Percentiles rank a stretch among this genome's conserved stretches.
These are phyloP conservation scores for Apocheima hispidaria DNA, from an alignment of 2,888 invertebrate genomes.

Conservation along the genomic window DNA sequence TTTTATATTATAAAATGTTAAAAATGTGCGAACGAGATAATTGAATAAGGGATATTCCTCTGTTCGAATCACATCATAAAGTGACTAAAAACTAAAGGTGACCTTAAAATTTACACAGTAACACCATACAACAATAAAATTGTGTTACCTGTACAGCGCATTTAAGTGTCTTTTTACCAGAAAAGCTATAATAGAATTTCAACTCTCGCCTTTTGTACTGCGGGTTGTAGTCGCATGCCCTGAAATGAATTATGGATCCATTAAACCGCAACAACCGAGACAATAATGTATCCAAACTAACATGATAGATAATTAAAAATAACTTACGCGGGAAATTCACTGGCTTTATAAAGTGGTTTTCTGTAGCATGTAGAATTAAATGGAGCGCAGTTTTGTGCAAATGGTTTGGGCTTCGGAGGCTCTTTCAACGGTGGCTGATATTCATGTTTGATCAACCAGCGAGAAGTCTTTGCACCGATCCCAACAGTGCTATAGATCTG, in stretches of 20 bases:
- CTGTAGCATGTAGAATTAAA: constrained; percentile 76
- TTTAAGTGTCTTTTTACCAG: constrained; percentile 68
- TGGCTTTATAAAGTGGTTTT: constrained; percentile 64
- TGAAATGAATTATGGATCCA: constrained; percentile 45
- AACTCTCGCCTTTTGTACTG: constrained; percentile 68
- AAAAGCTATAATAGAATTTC: constrained; percentile 76
- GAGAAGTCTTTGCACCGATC: constrained; percentile 66
- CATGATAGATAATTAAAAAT: constrained; percentile 11
- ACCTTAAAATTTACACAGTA: not conserved
- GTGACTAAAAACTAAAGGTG: too few relatives aligned
- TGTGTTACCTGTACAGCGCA: constrained; percentile 73
- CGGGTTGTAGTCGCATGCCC: constrained; percentile 77
- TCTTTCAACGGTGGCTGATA: constrained; percentile 75
- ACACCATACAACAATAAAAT: not conserved
- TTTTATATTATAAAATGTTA: too few relatives aligned
- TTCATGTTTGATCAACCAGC: constrained; percentile 70
- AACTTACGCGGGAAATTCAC: constrained; percentile 71
- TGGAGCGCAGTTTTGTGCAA: constrained; percentile 70
- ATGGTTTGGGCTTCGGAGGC: constrained; percentile 47
- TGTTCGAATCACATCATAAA: too few relatives aligned
- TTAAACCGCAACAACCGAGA: too few relatives aligned
- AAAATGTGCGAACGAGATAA: too few relatives aligned
- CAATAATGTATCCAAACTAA: not conserved
- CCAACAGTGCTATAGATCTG: constrained; percentile 72
- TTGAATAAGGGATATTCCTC: too few relatives aligned